Conservation (phyloP, 2,797 vertebrate genomes). For the Numenius phaeopus region DNA sequence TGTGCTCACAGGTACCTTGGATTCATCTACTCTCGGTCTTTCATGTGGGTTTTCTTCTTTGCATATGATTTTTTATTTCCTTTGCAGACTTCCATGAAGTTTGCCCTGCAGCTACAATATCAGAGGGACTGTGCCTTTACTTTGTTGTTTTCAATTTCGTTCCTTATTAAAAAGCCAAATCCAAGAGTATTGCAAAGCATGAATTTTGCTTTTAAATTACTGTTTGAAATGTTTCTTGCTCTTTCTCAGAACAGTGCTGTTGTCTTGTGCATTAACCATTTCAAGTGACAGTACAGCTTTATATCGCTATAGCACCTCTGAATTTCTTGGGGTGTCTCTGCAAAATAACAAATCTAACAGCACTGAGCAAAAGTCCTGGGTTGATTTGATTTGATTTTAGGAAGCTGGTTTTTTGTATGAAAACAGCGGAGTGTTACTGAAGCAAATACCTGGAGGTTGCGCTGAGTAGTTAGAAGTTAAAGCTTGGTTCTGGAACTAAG, state of each 20-base stretch:
- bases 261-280: constrained; percentile 4
- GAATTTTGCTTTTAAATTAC: constrained; percentile 57
- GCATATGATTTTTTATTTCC: constrained; percentile 58
- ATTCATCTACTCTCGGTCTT: not conserved
- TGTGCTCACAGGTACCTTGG: constrained; percentile 13
- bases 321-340: not conserved
- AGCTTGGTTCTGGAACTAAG: not conserved
- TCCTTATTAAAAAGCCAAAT: constrained; percentile 69
- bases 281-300: constrained; percentile 18
- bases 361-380: not conserved
- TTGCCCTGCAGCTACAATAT: constrained; percentile 72
- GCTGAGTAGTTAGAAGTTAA: not conserved
- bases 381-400: constrained; percentile 16
- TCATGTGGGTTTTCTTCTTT: constrained; percentile 52
- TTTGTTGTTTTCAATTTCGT: constrained; percentile 71
- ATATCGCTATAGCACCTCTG: not conserved
- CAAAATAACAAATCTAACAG: not conserved
- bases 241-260: not conserved
- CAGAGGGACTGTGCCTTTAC: constrained; percentile 48
- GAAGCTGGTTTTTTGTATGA: not conserved
- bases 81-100: constrained; percentile 45
- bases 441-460: not conserved
- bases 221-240: constrained; percentile 29
- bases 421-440: not conserved
- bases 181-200: constrained; percentile 37